A percentile compares a stretch with the other conserved stretches of the same genome.
Evolutionary conservation across 2,797 vertebrate genomes (phyloP).

Genomic region (Avahi laniger): DNA sequence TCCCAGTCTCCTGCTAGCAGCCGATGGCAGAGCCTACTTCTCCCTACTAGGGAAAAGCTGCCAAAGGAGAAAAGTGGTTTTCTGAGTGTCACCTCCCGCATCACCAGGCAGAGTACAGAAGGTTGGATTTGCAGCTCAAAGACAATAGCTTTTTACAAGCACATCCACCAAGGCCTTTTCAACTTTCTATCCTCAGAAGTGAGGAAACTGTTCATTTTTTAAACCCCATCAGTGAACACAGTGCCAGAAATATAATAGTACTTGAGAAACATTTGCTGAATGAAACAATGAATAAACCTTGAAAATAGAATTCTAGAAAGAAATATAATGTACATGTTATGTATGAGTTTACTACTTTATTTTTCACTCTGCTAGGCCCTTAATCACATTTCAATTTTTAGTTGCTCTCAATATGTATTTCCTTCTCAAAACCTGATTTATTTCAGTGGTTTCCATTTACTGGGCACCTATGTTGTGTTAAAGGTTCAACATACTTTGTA

Average conservation of each 20-base stretch:
- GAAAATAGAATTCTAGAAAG: not conserved
- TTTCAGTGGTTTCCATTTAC: not conserved
- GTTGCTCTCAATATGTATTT: not conserved
- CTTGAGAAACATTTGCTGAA: not conserved
- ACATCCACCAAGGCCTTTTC: not conserved
- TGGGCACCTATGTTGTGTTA: not conserved
- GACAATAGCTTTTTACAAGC: not conserved
- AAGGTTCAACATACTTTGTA: not conserved
- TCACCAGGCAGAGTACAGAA: not conserved
- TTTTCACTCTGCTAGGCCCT: not conserved
- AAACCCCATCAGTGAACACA: not conserved
- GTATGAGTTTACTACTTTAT: not conserved
- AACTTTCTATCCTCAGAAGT: not conserved
- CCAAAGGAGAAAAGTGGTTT: not conserved
- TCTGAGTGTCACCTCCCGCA: not conserved
- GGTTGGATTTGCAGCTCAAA: not conserved
- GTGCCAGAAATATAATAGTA: not conserved
- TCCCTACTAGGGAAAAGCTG: not conserved
- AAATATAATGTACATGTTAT: not conserved
- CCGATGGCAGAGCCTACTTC: not conserved
- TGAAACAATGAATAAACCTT: not conserved
- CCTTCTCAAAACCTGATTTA: not conserved
- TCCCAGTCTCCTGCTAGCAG: not conserved
- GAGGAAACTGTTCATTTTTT: not conserved
- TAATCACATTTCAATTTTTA: conserved; percentile 1